phyloP scores from a whole-genome alignment of 2,888 invertebrate species.

The Lottia gigantea region DNA sequence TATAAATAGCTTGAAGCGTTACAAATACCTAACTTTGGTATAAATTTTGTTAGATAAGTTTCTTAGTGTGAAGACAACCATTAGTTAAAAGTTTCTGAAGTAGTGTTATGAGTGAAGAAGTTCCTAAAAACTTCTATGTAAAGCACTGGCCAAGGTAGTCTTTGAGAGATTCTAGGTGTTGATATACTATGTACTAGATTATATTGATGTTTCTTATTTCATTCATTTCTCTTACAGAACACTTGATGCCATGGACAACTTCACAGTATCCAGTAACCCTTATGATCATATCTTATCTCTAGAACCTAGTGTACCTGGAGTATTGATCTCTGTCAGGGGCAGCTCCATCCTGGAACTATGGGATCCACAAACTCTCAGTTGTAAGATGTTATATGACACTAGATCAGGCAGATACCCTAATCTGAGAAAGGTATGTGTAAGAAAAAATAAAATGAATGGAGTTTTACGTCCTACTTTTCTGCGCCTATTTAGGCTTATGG shows the following conservation, averaged over 20 bases:
- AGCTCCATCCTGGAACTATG: slow-evolving; percentile 72
- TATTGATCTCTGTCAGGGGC: slow-evolving; percentile 70
- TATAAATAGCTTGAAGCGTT: too few relatives aligned
- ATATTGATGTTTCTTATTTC: background rate
- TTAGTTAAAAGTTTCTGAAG: too few relatives aligned
- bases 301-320: slow-evolving; percentile 65
- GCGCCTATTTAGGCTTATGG: too few relatives aligned
- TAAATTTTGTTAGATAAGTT: too few relatives aligned
- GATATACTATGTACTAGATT: background rate
- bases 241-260: slow-evolving; percentile 66
- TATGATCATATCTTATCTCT: slow-evolving; percentile 70
- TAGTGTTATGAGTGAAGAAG: too few relatives aligned
- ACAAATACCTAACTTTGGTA: too few relatives aligned
- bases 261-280: slow-evolving; percentile 70
- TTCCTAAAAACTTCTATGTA: too few relatives aligned
- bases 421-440: slow-evolving; percentile 53
- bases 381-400: slow-evolving; percentile 71
- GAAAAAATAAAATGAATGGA: too few relatives aligned
- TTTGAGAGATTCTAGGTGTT: too few relatives aligned
- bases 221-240: slow-evolving; percentile 66
- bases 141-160: too few relatives aligned
- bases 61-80: too few relatives aligned
- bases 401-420: slow-evolving; percentile 59
- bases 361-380: slow-evolving; percentile 68
- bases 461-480: too few relatives aligned